Evolutionary conservation across 1,140 invertebrate genomes (phyloP).

Genomic region (Danaus plexippus): DNA sequence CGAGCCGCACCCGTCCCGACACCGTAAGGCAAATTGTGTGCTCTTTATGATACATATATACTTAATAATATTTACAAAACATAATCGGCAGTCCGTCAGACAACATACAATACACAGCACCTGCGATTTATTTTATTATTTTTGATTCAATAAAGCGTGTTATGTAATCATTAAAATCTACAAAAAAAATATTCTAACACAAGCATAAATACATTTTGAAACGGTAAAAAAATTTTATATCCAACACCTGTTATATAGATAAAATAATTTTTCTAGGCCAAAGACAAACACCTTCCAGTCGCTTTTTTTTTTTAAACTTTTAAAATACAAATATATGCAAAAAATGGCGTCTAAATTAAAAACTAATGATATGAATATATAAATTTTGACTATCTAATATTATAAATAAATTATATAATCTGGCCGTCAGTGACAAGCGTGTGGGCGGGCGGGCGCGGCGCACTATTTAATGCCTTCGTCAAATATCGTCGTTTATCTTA

Average conservation of each 20-base stretch:
- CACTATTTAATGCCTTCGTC: constrained; percentile 33
- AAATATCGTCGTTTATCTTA: constrained; percentile 35
- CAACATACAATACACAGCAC: constrained; percentile 47
- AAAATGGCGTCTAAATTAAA: constrained; percentile 65
- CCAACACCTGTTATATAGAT: constrained; percentile 32
- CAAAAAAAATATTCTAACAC: constrained; percentile 36
- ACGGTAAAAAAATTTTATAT: constrained; percentile 25
- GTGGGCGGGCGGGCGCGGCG: constrained; percentile 22
- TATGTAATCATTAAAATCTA: constrained; percentile 36
- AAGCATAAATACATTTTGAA: constrained; percentile 33
- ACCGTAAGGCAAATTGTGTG: constrained; percentile 46
- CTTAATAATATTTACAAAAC: constrained; percentile 61
- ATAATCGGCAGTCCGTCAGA: constrained; percentile 53
- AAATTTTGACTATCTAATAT: constrained; percentile 68
- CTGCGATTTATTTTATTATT: constrained; percentile 26
- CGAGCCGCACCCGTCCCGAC: constrained; percentile 40
- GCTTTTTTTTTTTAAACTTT: constrained; percentile 31
- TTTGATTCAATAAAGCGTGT: constrained; percentile 53
- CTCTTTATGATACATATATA: constrained; percentile 49
- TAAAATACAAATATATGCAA: constrained; percentile 44
- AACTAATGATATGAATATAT: constrained; percentile 71
- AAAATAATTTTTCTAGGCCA: constrained; percentile 52
- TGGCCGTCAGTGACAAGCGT: constrained; percentile 22
- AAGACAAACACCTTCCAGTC: constrained; percentile 44
- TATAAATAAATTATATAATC: constrained; percentile 41